Evolutionary conservation across 1,140 invertebrate genomes (phyloP).

Genomic region (Meloidogyne floridensis): DNA sequence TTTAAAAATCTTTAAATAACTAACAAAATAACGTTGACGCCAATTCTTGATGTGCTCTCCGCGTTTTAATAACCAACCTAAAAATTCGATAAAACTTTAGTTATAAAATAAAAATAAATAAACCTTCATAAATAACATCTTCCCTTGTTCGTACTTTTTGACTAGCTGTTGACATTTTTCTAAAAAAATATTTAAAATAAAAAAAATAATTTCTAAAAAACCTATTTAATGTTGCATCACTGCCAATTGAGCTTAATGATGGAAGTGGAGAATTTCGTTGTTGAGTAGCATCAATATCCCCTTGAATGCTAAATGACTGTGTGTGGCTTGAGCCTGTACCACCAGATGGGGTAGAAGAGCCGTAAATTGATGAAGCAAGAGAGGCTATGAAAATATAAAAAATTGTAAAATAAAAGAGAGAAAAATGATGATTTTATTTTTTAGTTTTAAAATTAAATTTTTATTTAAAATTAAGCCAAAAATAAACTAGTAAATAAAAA

Average conservation of each 20-base stretch:
- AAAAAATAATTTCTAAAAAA: background rate
- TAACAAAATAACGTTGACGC: constrained; percentile 86
- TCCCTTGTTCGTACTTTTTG: constrained; percentile 36
- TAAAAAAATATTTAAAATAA: constrained; percentile 10
- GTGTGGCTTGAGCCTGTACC: background rate
- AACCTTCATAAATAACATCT: constrained; percentile 37
- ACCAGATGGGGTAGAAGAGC: background rate
- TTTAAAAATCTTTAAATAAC: background rate
- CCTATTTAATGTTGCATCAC: constrained; percentile 27
- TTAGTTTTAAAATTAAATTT: background rate
- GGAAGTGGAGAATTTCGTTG: constrained; percentile 20
- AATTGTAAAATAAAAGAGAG: background rate
- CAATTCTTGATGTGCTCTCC: constrained; percentile 79
- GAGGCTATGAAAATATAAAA: background rate
- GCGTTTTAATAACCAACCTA: constrained; percentile 63
- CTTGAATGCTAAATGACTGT: constrained; percentile 2
- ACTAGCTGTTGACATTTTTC: constrained; percentile 46
- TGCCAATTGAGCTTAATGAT: constrained; percentile 24
- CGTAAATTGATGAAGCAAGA: constrained; percentile 1
- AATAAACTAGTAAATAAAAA: too few species aligned
- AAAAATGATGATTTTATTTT: too few species aligned
- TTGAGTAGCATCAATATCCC: background rate
- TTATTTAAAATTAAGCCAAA: background rate
- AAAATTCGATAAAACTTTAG: background rate
- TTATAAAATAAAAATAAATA: background rate